A percentile compares a stretch with the other conserved stretches of the same genome.
Evolutionary conservation across 2,888 invertebrate genomes (phyloP).

Genomic region (Trisateles emortualis): DNA sequence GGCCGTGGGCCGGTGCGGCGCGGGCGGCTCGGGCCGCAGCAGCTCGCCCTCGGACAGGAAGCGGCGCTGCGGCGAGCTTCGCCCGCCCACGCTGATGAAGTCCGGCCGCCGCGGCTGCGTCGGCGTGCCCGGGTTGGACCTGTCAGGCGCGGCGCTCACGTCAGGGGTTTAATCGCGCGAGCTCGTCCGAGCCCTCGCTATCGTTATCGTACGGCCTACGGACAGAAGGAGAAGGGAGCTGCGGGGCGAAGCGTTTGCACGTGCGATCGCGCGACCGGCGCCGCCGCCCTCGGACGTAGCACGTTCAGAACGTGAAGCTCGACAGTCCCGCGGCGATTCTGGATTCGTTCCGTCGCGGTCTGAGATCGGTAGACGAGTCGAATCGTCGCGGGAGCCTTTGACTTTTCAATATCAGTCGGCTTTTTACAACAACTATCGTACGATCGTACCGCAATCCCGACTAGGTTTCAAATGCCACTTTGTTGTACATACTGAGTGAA

Average conservation of each 20-base stretch:
- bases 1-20: slow-evolving; percentile 87
- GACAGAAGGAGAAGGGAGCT: slow-evolving; percentile 86
- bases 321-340: slow-evolving; percentile 9
- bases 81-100: slow-evolving; percentile 92
- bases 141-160: slow-evolving; percentile 85
- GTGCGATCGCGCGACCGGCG: slow-evolving; percentile 69
- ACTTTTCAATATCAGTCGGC: slow-evolving; percentile 25
- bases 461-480: slow-evolving; percentile 37
- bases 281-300: slow-evolving; percentile 54
- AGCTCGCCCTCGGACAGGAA: slow-evolving; percentile 95
- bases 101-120: slow-evolving; percentile 95
- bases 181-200: slow-evolving; percentile 85
- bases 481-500: slow-evolving; percentile 29
- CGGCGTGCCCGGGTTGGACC: slow-evolving; percentile 97
- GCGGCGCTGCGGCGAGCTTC: slow-evolving; percentile 90
- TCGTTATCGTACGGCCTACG: slow-evolving; percentile 86
- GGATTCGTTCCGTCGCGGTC: slow-evolving; percentile 6
- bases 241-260: slow-evolving; percentile 84
- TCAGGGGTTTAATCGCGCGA: slow-evolving; percentile 86
- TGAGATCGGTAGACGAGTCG: slow-evolving; percentile 6
- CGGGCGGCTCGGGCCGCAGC: slow-evolving; percentile 90
- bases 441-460: slow-evolving; percentile 49
- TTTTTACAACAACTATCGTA: slow-evolving; percentile 41
- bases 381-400: slow-evolving; percentile 24
- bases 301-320: slow-evolving; percentile 60